Conservation (phyloP, 2,113 vertebrate species). For the Ceuthmochares aereus region DNA sequence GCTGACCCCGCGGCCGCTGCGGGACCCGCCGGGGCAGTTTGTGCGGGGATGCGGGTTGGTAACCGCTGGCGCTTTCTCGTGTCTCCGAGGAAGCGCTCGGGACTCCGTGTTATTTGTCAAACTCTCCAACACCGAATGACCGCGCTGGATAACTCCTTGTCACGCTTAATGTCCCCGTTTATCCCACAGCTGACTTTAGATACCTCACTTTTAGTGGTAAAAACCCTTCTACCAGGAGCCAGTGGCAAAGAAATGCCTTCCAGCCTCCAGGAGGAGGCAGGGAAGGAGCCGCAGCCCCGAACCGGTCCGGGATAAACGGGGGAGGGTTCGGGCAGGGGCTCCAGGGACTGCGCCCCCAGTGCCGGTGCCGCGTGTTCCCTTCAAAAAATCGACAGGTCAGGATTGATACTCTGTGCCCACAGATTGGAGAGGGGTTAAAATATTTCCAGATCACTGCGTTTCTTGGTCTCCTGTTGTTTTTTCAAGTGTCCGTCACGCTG, state of each 20-base stretch:
- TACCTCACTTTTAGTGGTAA: not conserved
- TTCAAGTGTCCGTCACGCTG: not conserved
- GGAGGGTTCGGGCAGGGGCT: not conserved
- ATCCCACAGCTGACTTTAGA: not conserved
- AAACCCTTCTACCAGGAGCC: not conserved
- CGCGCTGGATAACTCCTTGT: not conserved
- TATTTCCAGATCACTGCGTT: slow-evolving; percentile 1
- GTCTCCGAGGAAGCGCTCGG: not conserved
- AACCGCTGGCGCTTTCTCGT: not conserved
- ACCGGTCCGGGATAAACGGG: too few relatives aligned
- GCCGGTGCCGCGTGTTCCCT: not conserved
- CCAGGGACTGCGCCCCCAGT: not conserved
- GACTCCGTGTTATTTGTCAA: not conserved
- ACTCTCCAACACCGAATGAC: not conserved
- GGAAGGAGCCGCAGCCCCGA: too few relatives aligned
- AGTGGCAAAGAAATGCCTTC: not conserved
- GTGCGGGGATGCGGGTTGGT: not conserved
- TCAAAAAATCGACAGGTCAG: not conserved
- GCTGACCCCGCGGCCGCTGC: too few relatives aligned
- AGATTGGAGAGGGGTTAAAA: slow-evolving; percentile 9
- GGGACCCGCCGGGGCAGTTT: too few relatives aligned
- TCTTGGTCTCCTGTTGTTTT: not conserved
- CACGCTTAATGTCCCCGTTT: not conserved
- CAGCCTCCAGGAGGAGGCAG: too few relatives aligned
- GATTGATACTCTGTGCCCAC: not conserved